Percentiles rank a stretch among this genome's conserved stretches.
Conservation (phyloP, 2,113 vertebrate genomes). For the Sinocyclocheilus anophthalmus region DNA sequence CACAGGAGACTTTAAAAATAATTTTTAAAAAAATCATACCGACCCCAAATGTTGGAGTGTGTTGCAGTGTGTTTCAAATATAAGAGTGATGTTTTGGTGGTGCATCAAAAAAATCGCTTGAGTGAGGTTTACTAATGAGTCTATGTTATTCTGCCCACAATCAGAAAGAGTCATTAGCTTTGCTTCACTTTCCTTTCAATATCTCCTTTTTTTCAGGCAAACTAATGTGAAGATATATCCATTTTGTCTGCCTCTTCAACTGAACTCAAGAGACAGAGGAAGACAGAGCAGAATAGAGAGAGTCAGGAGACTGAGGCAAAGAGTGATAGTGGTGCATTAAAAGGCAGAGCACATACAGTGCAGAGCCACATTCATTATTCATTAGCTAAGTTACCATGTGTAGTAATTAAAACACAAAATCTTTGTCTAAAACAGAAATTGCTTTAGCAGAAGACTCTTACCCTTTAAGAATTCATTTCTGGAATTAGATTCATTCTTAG, state of each 20-base stretch:
- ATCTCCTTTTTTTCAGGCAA: not conserved
- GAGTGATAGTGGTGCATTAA: constrained; percentile 71
- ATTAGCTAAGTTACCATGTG: constrained; percentile 79
- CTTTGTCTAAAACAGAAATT: constrained; percentile 70
- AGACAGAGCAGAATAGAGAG: not conserved
- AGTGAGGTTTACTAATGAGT: constrained; percentile 3
- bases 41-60: not conserved
- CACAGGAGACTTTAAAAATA: not conserved
- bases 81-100: not conserved
- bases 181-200: constrained; percentile 12
- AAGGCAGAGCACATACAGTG: constrained; percentile 78
- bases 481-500: constrained; percentile 24
- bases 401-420: constrained; percentile 79
- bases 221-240: not conserved
- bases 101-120: not conserved
- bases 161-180: constrained; percentile 3
- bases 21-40: not conserved
- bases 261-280: constrained; percentile 13
- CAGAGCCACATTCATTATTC: constrained; percentile 80
- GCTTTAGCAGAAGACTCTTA: constrained; percentile 52
- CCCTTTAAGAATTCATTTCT: constrained; percentile 46
- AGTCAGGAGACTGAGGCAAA: constrained; percentile 10
- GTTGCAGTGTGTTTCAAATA: not conserved
- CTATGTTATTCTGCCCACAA: not conserved
- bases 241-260: constrained; percentile 17